phyloP scores from a whole-genome alignment of 2,113 vertebrate species.

The Ginglymostoma cirratum region DNA sequence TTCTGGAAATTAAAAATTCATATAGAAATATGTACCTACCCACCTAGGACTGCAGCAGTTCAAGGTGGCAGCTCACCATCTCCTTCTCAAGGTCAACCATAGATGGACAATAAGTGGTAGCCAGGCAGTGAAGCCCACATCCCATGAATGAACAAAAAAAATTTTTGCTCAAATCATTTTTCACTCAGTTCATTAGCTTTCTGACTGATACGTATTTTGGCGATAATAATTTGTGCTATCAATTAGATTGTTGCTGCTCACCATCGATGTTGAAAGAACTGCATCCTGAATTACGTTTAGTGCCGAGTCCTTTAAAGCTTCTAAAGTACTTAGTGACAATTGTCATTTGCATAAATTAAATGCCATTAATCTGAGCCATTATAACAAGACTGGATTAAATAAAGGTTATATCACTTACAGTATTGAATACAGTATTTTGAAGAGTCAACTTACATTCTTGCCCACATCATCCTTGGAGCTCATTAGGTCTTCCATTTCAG shows the following conservation, averaged over 20 bases:
- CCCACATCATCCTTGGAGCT: slow-evolving; percentile 97
- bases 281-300: not conserved
- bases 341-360: too few relatives aligned
- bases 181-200: too few relatives aligned
- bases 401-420: not conserved
- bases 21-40: not conserved
- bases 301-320: not conserved
- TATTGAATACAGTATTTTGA: not conserved
- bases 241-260: not conserved
- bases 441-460: slow-evolving; percentile 73
- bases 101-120: too few relatives aligned
- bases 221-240: not conserved
- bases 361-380: too few relatives aligned
- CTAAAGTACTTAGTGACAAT: too few relatives aligned
- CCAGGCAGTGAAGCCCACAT: too few relatives aligned
- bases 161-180: too few relatives aligned
- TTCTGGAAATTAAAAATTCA: not conserved
- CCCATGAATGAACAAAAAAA: too few relatives aligned
- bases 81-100: too few relatives aligned
- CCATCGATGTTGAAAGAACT: not conserved
- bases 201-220: not conserved
- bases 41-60: too few relatives aligned
- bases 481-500: slow-evolving; percentile 96
- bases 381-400: not conserved
- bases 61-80: too few relatives aligned